phyloP scores from a whole-genome alignment of 1,140 invertebrate species.

The Spodoptera litura region DNA sequence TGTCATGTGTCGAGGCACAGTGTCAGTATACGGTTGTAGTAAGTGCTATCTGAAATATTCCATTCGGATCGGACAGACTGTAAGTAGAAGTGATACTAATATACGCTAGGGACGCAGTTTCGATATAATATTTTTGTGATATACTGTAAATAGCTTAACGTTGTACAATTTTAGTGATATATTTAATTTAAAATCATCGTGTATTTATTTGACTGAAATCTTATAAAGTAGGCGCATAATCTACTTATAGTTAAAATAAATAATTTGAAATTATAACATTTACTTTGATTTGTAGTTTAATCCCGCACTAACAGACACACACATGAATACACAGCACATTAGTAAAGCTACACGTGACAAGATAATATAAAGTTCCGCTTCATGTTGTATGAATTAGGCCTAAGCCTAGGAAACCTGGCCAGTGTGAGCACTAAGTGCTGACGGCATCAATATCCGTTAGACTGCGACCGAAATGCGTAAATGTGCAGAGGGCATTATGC shows the following conservation, averaged over 20 bases:
- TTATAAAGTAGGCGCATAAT: constrained; percentile 80
- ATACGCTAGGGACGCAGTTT: constrained; percentile 65
- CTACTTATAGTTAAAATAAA: constrained; percentile 80
- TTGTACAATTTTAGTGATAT: constrained; percentile 85
- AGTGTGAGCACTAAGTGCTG: neutral
- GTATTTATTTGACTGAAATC: constrained; percentile 86
- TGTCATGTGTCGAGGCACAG: constrained; percentile 26
- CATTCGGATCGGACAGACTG: constrained; percentile 78
- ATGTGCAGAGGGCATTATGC: constrained; percentile 13
- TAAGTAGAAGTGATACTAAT: constrained; percentile 82
- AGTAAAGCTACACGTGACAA: neutral
- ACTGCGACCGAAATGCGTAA: neutral
- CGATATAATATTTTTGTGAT: constrained; percentile 80
- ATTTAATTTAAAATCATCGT: constrained; percentile 83
- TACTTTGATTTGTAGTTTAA: constrained; percentile 57
- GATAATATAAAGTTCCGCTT: neutral
- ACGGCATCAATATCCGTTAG: neutral
- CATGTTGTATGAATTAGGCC: constrained; percentile 29
- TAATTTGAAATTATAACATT: constrained; percentile 65
- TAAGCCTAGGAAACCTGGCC: neutral
- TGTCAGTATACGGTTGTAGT: constrained; percentile 52
- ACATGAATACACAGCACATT: neutral
- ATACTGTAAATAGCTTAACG: constrained; percentile 85
- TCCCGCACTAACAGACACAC: constrained; percentile 13
- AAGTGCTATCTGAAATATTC: constrained; percentile 67